phyloP scores from a whole-genome alignment of 2,797 vertebrate species.

The Liparis tanakae region DNA sequence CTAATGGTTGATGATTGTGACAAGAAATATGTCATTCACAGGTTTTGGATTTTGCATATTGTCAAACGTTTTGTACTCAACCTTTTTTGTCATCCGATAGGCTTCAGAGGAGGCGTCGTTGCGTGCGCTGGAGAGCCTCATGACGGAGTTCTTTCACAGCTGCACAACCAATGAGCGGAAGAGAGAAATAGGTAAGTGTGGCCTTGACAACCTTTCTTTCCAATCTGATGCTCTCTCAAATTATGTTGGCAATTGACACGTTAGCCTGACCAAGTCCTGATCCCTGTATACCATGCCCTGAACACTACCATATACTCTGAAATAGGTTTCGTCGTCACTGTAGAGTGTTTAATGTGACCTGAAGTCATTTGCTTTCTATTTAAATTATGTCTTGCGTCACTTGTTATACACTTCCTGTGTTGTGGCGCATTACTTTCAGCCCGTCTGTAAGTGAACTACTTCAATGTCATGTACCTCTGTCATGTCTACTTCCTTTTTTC shows the following conservation, averaged over 20 bases:
- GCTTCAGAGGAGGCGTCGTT: constrained; percentile 94
- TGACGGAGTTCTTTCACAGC: constrained; percentile 98
- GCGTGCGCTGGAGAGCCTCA: constrained; percentile 93
- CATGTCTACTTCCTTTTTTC: constrained; percentile 70
- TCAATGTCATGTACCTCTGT: constrained; percentile 19
- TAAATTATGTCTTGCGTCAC: not conserved
- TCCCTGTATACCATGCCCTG: not conserved
- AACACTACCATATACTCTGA: not conserved
- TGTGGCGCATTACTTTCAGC: constrained; percentile 47
- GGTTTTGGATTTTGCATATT: constrained; percentile 1
- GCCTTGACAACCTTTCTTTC: not conserved
- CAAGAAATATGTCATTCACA: not conserved
- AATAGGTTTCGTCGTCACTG: not conserved
- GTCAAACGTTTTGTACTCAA: not conserved
- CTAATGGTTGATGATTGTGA: not conserved
- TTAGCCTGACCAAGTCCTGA: not conserved
- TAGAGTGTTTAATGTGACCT: not conserved
- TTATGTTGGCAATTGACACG: not conserved
- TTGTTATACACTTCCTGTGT: constrained; percentile 58
- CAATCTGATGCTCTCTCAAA: not conserved
- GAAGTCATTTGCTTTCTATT: constrained; percentile 4
- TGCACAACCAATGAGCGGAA: constrained; percentile 97
- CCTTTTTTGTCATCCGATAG: constrained; percentile 68
- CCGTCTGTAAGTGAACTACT: constrained; percentile 29
- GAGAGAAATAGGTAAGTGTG: constrained; percentile 92